Conservation (phyloP, 1,140 invertebrate species). For the Trachymyrmex cornetzi region DNA sequence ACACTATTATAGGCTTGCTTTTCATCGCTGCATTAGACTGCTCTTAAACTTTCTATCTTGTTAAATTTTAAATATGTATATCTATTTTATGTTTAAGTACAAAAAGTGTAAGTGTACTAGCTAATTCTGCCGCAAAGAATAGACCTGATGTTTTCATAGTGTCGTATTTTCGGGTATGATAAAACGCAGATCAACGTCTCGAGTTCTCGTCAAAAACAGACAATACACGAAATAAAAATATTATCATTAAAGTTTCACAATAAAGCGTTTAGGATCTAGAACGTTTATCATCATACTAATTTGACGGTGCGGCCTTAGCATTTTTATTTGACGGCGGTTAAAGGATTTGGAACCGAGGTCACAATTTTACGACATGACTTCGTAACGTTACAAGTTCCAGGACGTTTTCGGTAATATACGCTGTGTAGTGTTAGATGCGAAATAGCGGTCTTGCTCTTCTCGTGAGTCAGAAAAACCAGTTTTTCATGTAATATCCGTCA, state of each 20-base stretch:
- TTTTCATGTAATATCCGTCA: constrained; percentile 73
- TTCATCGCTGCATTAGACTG: too few relatives aligned
- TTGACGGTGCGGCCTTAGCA: constrained; percentile 1
- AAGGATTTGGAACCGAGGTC: constrained; percentile 18
- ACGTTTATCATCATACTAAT: not conserved
- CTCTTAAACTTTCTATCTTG: too few relatives aligned
- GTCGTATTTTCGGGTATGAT: not conserved
- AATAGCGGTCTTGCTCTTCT: constrained; percentile 74
- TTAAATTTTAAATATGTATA: too few relatives aligned
- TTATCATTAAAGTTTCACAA: constrained; percentile 25
- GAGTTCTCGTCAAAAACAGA: not conserved
- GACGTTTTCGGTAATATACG: constrained; percentile 53
- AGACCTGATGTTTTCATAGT: not conserved
- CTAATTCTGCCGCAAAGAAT: too few relatives aligned
- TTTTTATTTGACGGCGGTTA: constrained; percentile 58
- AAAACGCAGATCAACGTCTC: not conserved
- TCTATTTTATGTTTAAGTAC: too few relatives aligned
- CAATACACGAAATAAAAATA: not conserved
- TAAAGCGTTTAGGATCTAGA: constrained; percentile 8
- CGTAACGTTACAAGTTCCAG: constrained; percentile 23
- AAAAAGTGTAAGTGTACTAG: too few relatives aligned
- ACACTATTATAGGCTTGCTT: not conserved
- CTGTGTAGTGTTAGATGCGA: constrained; percentile 72
- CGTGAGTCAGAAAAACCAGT: constrained; percentile 68
- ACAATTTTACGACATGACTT: not conserved